These are phyloP conservation scores for Dendroctonus valens DNA, from an alignment of 1,140 invertebrate genomes.

Conservation along the genomic window DNA sequence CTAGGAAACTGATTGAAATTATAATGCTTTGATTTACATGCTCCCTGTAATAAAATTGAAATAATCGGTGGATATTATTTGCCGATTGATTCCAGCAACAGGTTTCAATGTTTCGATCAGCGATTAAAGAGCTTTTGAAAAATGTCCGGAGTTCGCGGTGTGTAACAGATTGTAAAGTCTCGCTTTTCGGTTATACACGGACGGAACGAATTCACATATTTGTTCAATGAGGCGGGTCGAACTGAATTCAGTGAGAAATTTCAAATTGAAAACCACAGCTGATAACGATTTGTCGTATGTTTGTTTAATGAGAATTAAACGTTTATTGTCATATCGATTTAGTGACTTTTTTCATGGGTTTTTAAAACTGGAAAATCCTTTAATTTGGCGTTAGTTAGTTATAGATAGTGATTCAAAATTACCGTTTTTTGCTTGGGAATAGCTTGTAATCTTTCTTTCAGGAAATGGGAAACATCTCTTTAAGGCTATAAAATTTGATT, in stretches of 20 bases:
- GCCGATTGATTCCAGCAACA: slow-evolving; percentile 35
- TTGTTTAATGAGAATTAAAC: neutral
- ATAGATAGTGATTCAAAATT: too few species aligned
- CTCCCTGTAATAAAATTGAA: too few species aligned
- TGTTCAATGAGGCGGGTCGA: slow-evolving; percentile 26
- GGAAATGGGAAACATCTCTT: too few species aligned
- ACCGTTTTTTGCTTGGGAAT: too few species aligned
- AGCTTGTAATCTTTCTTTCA: too few species aligned
- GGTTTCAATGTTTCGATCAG: slow-evolving; percentile 42
- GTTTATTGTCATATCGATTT: slow-evolving; percentile 2
- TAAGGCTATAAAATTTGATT: too few species aligned
- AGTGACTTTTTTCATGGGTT: neutral
- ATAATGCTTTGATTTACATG: neutral
- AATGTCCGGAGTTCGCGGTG: slow-evolving; percentile 45
- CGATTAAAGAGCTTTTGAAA: slow-evolving; percentile 46
- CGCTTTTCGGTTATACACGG: slow-evolving; percentile 35
- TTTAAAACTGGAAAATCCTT: too few species aligned
- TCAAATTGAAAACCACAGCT: slow-evolving; percentile 27
- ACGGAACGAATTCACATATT: slow-evolving; percentile 38
- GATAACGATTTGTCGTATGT: neutral
- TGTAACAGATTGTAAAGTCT: slow-evolving; percentile 45
- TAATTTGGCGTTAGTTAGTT: too few species aligned
- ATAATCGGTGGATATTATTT: neutral
- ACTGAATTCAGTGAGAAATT: slow-evolving; percentile 21
- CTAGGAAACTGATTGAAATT: too few species aligned